A percentile compares a stretch with the other conserved stretches of the same genome.
phyloP scores from a whole-genome alignment of 2,888 invertebrate species.

The Perizoma flavofasciatum region DNA sequence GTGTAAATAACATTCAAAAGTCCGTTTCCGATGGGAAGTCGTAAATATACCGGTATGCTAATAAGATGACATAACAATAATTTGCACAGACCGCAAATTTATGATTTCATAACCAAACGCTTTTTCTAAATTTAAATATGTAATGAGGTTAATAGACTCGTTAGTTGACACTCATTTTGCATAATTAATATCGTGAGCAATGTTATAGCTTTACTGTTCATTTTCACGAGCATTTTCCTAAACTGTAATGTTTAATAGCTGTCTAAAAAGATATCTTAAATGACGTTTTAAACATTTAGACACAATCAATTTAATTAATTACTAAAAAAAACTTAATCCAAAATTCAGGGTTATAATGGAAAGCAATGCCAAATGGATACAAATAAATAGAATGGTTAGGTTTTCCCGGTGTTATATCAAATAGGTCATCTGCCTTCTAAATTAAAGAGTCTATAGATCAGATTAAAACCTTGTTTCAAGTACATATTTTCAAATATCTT shows the following conservation, averaged over 20 bases:
- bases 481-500: too few relatives aligned
- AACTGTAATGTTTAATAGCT: background rate
- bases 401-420: conserved; percentile 14
- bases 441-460: too few relatives aligned
- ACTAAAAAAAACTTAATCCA: too few relatives aligned
- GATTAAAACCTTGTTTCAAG: too few relatives aligned
- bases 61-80: conserved; percentile 28
- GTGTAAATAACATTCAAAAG: background rate
- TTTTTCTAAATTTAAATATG: conserved; percentile 34
- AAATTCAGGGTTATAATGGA: conserved; percentile 9
- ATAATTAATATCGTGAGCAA: conserved; percentile 11
- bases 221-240: background rate
- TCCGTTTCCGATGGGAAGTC: conserved; percentile 11
- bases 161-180: conserved; percentile 12
- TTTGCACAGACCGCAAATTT: conserved; percentile 26
- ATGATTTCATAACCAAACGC: conserved; percentile 33
- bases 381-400: background rate
- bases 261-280: background rate
- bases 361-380: conserved; percentile 14
- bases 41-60: conserved; percentile 21
- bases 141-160: conserved; percentile 28
- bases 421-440: conserved; percentile 15
- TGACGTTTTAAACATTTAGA: background rate
- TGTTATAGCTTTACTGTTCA: conserved; percentile 4
- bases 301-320: too few relatives aligned